Evolutionary conservation across 1,140 invertebrate species (phyloP).

Genomic region (Argopecten irradians): DNA sequence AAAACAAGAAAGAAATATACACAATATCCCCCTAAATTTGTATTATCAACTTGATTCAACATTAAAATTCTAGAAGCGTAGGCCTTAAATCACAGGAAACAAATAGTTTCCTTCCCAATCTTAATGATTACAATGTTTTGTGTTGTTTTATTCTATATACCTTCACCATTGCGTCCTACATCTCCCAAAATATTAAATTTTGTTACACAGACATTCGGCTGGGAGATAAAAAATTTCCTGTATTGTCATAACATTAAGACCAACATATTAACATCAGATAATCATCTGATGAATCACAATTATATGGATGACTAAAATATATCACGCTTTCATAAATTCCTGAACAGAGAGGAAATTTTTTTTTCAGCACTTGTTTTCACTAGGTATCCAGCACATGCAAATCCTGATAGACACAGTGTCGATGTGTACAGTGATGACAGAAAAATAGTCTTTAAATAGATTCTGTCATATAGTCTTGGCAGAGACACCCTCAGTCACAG

Average conservation of each 20-base stretch:
- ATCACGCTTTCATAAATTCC: neutral
- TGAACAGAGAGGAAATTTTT: neutral
- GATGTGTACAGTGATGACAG: neutral
- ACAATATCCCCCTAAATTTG: too few species aligned
- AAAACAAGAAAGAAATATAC: too few species aligned
- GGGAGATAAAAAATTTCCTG: neutral
- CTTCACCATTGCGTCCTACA: neutral
- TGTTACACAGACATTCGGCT: neutral
- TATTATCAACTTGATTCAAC: too few species aligned
- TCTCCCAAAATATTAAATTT: neutral
- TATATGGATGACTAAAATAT: neutral
- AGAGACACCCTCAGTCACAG: neutral
- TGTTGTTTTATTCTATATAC: neutral
- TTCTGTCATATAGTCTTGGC: neutral
- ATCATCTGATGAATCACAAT: neutral
- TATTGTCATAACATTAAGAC: neutral
- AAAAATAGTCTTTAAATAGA: neutral
- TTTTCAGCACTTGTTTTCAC: neutral
- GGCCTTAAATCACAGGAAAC: too few species aligned
- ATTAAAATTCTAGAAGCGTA: too few species aligned
- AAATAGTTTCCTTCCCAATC: too few species aligned
- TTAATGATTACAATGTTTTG: too few species aligned
- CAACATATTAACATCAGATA: neutral
- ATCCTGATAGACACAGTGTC: neutral
- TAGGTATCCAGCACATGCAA: neutral